Conservation (phyloP, 1,140 invertebrate genomes). For the Lordiphosa stackelbergi region DNA sequence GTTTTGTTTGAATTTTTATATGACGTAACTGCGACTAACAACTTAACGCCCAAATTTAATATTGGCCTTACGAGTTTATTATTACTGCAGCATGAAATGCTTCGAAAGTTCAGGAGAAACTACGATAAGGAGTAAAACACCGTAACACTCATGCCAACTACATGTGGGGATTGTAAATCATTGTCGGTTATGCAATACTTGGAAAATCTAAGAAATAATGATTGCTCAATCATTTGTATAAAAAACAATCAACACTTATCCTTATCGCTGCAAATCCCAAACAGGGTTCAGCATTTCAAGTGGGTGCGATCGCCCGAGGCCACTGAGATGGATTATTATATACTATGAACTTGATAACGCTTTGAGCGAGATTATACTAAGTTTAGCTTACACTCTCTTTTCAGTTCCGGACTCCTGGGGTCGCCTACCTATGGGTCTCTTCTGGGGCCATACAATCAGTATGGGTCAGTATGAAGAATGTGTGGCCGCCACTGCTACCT, state of each 20-base stretch:
- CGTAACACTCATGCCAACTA: neutral
- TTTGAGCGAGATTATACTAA: too few relatives aligned
- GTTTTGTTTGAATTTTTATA: too few relatives aligned
- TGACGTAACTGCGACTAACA: too few relatives aligned
- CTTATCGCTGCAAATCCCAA: constrained; percentile 9
- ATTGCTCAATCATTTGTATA: neutral
- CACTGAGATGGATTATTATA: too few relatives aligned
- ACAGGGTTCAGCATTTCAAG: neutral
- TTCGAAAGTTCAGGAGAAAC: too few relatives aligned
- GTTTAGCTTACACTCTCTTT: neutral
- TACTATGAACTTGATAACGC: neutral
- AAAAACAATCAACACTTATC: neutral
- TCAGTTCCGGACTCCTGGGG: constrained; percentile 74
- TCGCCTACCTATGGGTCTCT: constrained; percentile 62
- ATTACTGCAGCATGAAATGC: too few relatives aligned
- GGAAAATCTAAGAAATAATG: neutral
- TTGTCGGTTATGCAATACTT: constrained; percentile 3
- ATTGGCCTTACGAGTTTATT: too few relatives aligned
- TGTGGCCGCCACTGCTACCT: constrained; percentile 48
- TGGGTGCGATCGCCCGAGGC: neutral
- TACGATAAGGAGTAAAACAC: neutral
- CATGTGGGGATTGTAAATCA: constrained; percentile 5
- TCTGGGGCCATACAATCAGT: constrained; percentile 68
- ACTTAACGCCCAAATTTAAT: too few relatives aligned
- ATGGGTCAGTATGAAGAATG: constrained; percentile 74